A percentile compares a stretch with the other conserved stretches of the same genome.
Evolutionary conservation across 2,888 invertebrate species (phyloP).

Genomic region (Phortica okadai): DNA sequence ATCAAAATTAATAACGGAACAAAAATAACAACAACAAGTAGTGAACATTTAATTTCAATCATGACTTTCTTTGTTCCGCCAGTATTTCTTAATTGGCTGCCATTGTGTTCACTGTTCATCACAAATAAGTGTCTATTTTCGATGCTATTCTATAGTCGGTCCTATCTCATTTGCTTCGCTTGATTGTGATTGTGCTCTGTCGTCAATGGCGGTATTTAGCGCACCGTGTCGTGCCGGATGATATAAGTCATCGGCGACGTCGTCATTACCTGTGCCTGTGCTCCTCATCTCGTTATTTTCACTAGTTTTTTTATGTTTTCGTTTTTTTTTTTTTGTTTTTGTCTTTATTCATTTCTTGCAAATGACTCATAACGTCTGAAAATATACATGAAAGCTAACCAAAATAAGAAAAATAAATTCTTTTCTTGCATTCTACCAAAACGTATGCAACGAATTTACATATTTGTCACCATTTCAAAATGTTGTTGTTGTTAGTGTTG

Average conservation of each 20-base stretch:
- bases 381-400: slow-evolving; percentile 15
- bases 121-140: neutral
- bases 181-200: neutral
- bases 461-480: slow-evolving; percentile 17
- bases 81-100: slow-evolving; percentile 4
- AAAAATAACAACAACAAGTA: slow-evolving; percentile 2
- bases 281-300: neutral
- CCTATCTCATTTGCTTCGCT: neutral
- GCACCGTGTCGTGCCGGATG: slow-evolving; percentile 6
- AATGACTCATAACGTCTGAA: slow-evolving; percentile 25
- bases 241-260: neutral
- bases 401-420: slow-evolving; percentile 1
- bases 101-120: neutral
- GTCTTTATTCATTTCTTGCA: slow-evolving; percentile 1
- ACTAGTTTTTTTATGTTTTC: neutral
- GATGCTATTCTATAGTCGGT: neutral
- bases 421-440: slow-evolving; percentile 5
- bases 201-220: slow-evolving; percentile 23
- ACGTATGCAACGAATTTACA: slow-evolving; percentile 26
- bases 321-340: too few species aligned
- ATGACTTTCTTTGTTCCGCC: slow-evolving; percentile 19
- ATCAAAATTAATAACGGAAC: neutral
- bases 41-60: slow-evolving; percentile 21
- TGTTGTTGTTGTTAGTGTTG: neutral
- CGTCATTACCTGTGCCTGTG: slow-evolving; percentile 28